Conservation (phyloP, 2,888 invertebrate genomes). For the Leptarthrus brevirostris region DNA sequence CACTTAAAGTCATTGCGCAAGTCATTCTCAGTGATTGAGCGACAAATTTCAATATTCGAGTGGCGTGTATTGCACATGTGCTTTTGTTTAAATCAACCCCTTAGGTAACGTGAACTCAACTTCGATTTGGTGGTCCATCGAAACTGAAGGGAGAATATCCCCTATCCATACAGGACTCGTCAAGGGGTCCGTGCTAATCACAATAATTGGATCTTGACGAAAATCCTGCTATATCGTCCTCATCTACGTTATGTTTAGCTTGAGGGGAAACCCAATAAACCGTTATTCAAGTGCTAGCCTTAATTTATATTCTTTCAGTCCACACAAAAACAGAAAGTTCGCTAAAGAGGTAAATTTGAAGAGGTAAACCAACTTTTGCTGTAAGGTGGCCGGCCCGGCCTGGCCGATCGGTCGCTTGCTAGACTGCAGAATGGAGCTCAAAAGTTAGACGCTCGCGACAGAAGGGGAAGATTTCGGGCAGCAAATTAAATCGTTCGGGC, state of each 20-base stretch:
- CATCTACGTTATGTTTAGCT: not conserved
- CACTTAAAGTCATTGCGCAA: conserved; percentile 41
- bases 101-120: not conserved
- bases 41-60: not conserved
- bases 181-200: conserved; percentile 18
- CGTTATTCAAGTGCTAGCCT: conserved; percentile 10
- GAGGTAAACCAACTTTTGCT: not conserved
- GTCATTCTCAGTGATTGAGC: conserved; percentile 38
- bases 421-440: not conserved
- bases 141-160: not conserved
- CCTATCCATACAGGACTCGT: not conserved
- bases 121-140: conserved; percentile 9
- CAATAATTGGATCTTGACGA: not conserved
- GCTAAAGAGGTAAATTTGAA: not conserved
- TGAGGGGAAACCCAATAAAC: conserved; percentile 8
- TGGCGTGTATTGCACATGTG: not conserved
- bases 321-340: conserved; percentile 34
- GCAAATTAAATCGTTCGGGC: conserved; percentile 54
- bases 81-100: not conserved
- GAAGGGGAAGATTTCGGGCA: conserved; percentile 46
- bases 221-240: conserved; percentile 7
- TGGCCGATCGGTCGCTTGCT: not conserved
- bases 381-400: too few species aligned
- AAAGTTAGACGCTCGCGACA: conserved; percentile 30
- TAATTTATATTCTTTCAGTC: conserved; percentile 20